Base-by-base conservation (phyloP, 2,888 invertebrate genomes). In the Melikaiella ostensackeni region DNA sequence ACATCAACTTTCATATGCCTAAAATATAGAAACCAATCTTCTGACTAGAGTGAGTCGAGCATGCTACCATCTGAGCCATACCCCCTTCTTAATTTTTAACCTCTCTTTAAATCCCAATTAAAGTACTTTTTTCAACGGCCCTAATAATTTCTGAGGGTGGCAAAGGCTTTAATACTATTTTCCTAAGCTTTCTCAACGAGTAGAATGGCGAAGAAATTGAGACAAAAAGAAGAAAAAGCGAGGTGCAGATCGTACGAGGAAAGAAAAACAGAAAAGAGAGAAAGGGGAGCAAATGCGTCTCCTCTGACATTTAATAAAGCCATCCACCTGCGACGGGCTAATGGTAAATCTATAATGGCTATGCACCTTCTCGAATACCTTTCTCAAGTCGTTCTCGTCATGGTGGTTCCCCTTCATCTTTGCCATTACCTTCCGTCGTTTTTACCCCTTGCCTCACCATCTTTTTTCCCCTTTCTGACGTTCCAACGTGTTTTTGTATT, bases 271-370 rank as follows among this genome's bases (percentile, higher is more conserved):
- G 27, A 42, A 46, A 70, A 46, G 66, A 46, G 19, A 11, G 46
- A 46, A 46, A 50, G 70, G 16, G 19, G 7, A 46, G 70, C 19
- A 27, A 27, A 70, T 50, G 46, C 50, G 70, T 70, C 70, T 70
- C 70, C 70, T 46, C 50, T 46, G 75, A 74, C 78, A 77, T 75
- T 79, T 74, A 75, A 80, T 77, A 80, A 75, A 75, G 70, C 82
- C 80, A 77, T 74, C 75, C 78, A 46, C 77, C 79, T 78, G 76
- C 79, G 80, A 79, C 77, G 75, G 75, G 50, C 79, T 82, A 80
- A 82, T 82, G 82, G 79, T 81, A 82, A 83, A 82, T 83, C 83
- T 80, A 82, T 83, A 82, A 83, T 79, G 80, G 77, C 78, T 75
- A 66, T 46, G 55, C 61, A 63, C 62, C 76, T 74, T 42, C 21